phyloP scores from a whole-genome alignment of 2,888 invertebrate genomes.

The Aporophyla nigra region DNA sequence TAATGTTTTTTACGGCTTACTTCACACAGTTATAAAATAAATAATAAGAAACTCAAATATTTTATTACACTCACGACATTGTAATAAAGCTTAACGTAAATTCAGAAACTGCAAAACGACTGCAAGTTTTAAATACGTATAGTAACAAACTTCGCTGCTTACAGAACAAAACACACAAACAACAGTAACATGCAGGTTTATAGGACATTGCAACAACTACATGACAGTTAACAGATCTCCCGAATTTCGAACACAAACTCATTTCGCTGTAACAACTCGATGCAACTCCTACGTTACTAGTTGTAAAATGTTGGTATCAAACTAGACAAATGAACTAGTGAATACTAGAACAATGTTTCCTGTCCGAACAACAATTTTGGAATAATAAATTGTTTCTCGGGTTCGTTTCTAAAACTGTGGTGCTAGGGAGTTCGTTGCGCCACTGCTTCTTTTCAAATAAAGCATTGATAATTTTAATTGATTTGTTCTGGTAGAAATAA shows the following conservation, averaged over 20 bases:
- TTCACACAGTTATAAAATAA: background rate
- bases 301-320: slow-evolving; percentile 44
- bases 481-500: too few relatives aligned
- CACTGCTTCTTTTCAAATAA: background rate
- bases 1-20: background rate
- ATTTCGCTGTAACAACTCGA: slow-evolving; percentile 56
- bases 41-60: background rate
- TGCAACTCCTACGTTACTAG: slow-evolving; percentile 22
- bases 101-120: slow-evolving; percentile 1
- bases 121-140: background rate
- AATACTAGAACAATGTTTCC: slow-evolving; percentile 12
- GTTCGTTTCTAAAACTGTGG: slow-evolving; percentile 8
- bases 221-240: slow-evolving; percentile 26
- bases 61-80: background rate
- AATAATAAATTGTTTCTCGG: slow-evolving; percentile 38
- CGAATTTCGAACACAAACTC: slow-evolving; percentile 49
- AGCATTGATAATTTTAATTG: too few relatives aligned
- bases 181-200: slow-evolving; percentile 21
- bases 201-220: slow-evolving; percentile 14
- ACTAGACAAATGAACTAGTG: slow-evolving; percentile 33
- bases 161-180: slow-evolving; percentile 9
- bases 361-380: slow-evolving; percentile 23
- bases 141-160: slow-evolving; percentile 1
- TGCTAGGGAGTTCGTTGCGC: background rate
- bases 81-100: background rate